Percentiles rank a stretch among this genome's conserved stretches.
phyloP scores from a whole-genome alignment of 2,797 vertebrate genomes.

The Clamator glandarius region DNA sequence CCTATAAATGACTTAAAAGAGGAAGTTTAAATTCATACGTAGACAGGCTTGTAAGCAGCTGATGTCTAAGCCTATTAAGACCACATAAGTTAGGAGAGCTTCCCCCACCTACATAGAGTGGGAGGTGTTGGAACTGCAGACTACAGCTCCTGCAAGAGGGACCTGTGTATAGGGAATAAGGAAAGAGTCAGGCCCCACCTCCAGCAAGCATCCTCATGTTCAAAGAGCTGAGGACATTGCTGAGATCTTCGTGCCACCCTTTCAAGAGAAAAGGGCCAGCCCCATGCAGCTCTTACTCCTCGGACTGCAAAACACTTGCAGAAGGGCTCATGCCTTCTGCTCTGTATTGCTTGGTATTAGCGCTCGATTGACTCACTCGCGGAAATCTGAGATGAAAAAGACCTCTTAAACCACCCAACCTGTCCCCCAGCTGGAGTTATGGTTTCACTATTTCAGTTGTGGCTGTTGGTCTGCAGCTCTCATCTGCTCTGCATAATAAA shows the following conservation, averaged over 20 bases:
- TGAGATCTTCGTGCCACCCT: background rate
- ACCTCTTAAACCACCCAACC: background rate
- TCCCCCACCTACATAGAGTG: background rate
- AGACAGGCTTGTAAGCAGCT: constrained; percentile 45
- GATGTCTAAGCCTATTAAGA: background rate
- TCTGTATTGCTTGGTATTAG: rapidly evolving
- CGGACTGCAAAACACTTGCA: rapidly evolving
- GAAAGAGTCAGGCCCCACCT: background rate
- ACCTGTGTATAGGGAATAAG: background rate
- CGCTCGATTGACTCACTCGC: background rate
- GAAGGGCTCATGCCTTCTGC: background rate
- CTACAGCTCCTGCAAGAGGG: background rate
- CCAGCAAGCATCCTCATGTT: background rate
- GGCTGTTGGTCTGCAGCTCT: constrained; percentile 7
- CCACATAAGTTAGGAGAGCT: background rate
- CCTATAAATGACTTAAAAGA: constrained; percentile 67
- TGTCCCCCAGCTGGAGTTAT: background rate
- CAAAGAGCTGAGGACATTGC: background rate
- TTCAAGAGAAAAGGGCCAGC: background rate
- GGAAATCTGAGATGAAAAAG: constrained; percentile 4
- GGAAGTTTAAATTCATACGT: constrained; percentile 64
- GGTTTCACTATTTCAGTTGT: background rate
- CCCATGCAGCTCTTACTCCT: background rate
- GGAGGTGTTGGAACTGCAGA: background rate
- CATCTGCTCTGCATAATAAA: background rate